Evolutionary conservation across 2,797 vertebrate species (phyloP).

Genomic region (Anguilla pacifica): DNA sequence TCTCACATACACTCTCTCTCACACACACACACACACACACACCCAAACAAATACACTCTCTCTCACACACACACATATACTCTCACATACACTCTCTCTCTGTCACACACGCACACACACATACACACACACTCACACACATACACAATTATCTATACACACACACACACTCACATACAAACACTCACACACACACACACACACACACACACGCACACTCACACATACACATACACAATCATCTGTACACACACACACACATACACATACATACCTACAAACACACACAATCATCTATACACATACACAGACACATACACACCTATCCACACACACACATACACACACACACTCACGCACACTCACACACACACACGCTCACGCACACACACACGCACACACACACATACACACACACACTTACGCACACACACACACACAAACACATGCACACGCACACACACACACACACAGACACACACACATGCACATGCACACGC

Average conservation of each 20-base stretch:
- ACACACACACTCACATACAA: background rate
- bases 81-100: no score
- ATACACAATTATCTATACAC: no score
- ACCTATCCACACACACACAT: background rate
- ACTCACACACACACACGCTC: background rate
- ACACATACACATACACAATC: background rate
- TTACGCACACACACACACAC: background rate
- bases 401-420: background rate
- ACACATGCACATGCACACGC: constrained; percentile 3
- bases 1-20: no score
- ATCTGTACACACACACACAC: no score
- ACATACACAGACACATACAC: background rate
- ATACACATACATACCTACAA: no score
- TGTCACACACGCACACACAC: no score
- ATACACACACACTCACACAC: no score
- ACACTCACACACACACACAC: background rate
- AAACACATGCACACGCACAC: constrained; percentile 26
- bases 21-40: no score
- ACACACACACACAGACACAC: constrained; percentile 26
- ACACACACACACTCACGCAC: background rate
- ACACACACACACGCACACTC: background rate
- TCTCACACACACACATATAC: no score
- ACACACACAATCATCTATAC: no score
- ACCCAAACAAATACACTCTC: no score
- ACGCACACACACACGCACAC: background rate